Conservation (phyloP, 2,113 vertebrate species). For the Haemorhous mexicanus region DNA sequence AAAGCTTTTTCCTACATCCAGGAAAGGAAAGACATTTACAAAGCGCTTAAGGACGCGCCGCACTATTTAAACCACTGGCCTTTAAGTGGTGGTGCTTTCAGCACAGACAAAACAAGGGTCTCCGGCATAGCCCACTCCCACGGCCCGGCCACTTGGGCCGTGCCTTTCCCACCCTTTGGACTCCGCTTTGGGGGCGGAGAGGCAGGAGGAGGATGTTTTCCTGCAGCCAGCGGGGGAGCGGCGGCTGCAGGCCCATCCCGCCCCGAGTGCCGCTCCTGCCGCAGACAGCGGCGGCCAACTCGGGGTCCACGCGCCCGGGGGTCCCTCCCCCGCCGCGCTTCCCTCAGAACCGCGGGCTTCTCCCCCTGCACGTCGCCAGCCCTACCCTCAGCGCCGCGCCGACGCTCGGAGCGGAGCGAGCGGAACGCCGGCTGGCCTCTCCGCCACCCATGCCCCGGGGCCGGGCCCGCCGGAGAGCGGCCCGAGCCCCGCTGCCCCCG, state of each 20-base stretch:
- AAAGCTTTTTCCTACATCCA: neutral
- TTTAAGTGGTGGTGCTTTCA: neutral
- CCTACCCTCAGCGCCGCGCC: neutral
- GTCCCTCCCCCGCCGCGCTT: neutral
- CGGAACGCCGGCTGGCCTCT: neutral
- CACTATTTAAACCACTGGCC: neutral
- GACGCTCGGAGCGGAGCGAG: neutral
- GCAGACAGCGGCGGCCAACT: accelerated
- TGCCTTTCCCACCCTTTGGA: accelerated
- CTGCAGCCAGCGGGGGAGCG: accelerated
- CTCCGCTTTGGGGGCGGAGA: neutral
- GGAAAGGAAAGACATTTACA: too few relatives aligned
- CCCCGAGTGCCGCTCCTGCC: neutral
- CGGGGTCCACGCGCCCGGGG: neutral
- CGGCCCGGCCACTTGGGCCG: accelerated
- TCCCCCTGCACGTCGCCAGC: neutral
- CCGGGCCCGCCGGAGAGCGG: too few relatives aligned
- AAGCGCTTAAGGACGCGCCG: too few relatives aligned
- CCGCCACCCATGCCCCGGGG: too few relatives aligned
- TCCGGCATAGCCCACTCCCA: too few relatives aligned
- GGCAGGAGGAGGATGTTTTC: neutral
- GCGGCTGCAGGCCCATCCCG: neutral
- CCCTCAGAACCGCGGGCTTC: neutral
- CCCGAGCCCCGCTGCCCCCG: too few relatives aligned
- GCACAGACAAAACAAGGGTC: neutral